Percentiles rank a stretch among this genome's conserved stretches.
Conservation (phyloP, 2,113 vertebrate genomes). For the Leuciscus idus region DNA sequence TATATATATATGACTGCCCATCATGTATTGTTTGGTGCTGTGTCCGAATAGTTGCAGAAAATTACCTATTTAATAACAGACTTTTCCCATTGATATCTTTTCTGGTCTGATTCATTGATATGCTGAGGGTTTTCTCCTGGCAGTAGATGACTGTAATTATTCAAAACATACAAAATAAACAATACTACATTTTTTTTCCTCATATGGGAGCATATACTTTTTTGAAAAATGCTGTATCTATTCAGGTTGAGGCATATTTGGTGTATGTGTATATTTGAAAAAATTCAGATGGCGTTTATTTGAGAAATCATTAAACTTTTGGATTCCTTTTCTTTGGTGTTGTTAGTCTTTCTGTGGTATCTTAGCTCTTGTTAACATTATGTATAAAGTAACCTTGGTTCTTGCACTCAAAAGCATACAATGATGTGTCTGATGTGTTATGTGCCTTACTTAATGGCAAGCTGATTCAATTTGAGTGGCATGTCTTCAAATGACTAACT, state of each 20-base stretch:
- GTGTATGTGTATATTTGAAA: slow-evolving; percentile 86
- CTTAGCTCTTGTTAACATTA: neutral
- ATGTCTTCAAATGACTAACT: slow-evolving; percentile 25
- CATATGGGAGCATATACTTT: neutral
- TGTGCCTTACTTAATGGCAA: slow-evolving; percentile 53
- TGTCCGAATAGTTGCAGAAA: neutral
- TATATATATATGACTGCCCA: neutral
- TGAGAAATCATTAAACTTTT: slow-evolving; percentile 92
- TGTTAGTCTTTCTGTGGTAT: slow-evolving; percentile 18
- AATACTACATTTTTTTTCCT: neutral
- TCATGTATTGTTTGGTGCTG: slow-evolving; percentile 1
- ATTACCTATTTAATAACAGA: neutral
- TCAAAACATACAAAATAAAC: neutral
- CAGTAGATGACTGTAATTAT: slow-evolving; percentile 8
- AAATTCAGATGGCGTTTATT: slow-evolving; percentile 88
- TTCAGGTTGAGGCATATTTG: slow-evolving; percentile 77
- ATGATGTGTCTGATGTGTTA: slow-evolving; percentile 13
- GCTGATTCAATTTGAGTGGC: slow-evolving; percentile 37
- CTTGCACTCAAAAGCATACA: slow-evolving; percentile 36
- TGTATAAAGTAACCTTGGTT: neutral
- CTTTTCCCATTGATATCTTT: neutral
- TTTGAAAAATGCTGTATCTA: slow-evolving; percentile 78
- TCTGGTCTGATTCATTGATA: neutral
- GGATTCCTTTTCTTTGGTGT: slow-evolving; percentile 76
- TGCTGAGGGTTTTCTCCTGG: slow-evolving; percentile 12